These are phyloP conservation scores for Perizoma flavofasciatum DNA, from an alignment of 2,888 invertebrate genomes.

Conservation along the genomic window DNA sequence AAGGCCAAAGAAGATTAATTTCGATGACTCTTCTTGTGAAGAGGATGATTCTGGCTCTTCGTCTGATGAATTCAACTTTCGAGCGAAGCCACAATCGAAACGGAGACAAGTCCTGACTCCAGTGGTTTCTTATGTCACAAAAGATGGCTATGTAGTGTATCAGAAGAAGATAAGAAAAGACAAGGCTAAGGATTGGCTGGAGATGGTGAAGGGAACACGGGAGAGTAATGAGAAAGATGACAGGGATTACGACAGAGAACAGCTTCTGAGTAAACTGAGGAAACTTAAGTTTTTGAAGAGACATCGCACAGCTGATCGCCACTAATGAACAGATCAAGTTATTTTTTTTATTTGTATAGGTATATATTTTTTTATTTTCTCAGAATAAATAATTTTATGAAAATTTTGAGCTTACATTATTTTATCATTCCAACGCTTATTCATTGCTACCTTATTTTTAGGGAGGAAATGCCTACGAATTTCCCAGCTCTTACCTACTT, in stretches of 20 bases:
- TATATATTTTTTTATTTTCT: background rate
- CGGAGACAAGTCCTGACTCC: conserved; percentile 64
- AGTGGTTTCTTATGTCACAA: conserved; percentile 72
- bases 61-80: conserved; percentile 37
- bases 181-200: conserved; percentile 68
- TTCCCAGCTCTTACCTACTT: too few relatives aligned
- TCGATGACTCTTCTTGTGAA: conserved; percentile 25
- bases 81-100: conserved; percentile 32
- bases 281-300: conserved; percentile 28
- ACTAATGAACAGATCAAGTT: background rate
- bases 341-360: background rate
- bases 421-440: too few relatives aligned
- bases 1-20: conserved; percentile 34
- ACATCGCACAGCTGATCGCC: conserved; percentile 11
- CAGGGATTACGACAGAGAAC: conserved; percentile 24
- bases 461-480: too few relatives aligned
- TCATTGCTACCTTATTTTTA: too few relatives aligned
- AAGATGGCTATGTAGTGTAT: conserved; percentile 69
- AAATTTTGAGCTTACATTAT: too few relatives aligned
- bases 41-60: conserved; percentile 34
- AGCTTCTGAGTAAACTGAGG: conserved; percentile 25
- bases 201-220: conserved; percentile 41
- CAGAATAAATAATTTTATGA: too few relatives aligned
- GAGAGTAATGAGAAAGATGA: conserved; percentile 32
- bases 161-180: conserved; percentile 72